phyloP scores from a whole-genome alignment of 53 echinoderm and acorn worm genomes.

The Mesocentrotus franciscanus region DNA sequence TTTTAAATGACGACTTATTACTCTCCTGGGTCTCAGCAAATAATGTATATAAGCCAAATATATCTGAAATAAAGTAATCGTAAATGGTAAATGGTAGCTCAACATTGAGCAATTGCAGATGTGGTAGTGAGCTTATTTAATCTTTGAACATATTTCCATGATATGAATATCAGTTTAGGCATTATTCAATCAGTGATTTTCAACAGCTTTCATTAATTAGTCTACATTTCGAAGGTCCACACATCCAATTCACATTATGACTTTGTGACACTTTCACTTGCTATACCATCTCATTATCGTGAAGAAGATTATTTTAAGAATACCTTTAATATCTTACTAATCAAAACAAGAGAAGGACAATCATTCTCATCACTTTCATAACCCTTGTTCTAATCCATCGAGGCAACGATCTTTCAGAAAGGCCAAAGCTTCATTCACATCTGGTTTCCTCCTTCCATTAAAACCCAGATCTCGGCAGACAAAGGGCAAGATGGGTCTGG shows the following conservation, averaged over 20 bases:
- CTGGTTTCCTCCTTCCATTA: conserved; percentile 42
- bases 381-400: neutral
- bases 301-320: neutral
- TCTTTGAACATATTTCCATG: neutral
- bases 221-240: neutral
- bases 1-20: neutral
- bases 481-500: conserved; percentile 29
- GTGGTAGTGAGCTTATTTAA: neutral
- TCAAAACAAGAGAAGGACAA: conserved; percentile 19
- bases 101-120: neutral
- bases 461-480: conserved; percentile 37
- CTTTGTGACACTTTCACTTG: neutral
- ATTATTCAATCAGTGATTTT: neutral
- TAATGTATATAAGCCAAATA: neutral
- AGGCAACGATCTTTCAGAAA: conserved; percentile 14
- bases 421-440: neutral
- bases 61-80: neutral
- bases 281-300: neutral
- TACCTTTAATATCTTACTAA: conserved; percentile 3
- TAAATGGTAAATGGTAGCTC: neutral
- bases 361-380: conserved; percentile 31
- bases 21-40: neutral
- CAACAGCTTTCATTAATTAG: neutral
- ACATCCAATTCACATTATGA: neutral
- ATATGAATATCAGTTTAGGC: neutral